A percentile compares a stretch with the other conserved stretches of the same genome.
Conservation (phyloP, 23 tunicate genomes). For the Ciona savignyi region DNA sequence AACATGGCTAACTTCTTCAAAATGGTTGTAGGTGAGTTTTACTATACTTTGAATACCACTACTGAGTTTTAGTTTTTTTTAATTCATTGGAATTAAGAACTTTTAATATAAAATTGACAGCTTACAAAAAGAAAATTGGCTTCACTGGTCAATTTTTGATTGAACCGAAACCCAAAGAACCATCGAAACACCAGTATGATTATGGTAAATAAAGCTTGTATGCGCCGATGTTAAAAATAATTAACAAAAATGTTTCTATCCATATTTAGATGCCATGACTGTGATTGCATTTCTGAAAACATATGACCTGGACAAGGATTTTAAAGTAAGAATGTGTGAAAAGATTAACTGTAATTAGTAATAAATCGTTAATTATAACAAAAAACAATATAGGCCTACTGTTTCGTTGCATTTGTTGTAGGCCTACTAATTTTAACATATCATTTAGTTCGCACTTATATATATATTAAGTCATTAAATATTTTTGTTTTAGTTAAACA, state of each 20-base stretch:
- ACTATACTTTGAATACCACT: neutral
- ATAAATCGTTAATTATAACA: neutral
- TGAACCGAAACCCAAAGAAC: slow-evolving; percentile 97
- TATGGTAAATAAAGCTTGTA: slow-evolving; percentile 43
- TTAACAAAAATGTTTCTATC: no score
- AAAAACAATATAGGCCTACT: neutral
- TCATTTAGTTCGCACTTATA: no score
- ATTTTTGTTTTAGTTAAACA: slow-evolving; percentile 59
- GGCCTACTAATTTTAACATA: no score
- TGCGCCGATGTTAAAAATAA: no score
- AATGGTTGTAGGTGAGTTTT: slow-evolving; percentile 80
- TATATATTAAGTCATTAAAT: no score
- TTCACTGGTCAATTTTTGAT: slow-evolving; percentile 82
- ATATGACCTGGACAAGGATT: slow-evolving; percentile 75
- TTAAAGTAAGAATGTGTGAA: slow-evolving; percentile 48
- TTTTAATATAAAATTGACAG: slow-evolving; percentile 11
- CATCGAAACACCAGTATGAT: slow-evolving; percentile 91
- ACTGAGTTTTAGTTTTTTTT: no score
- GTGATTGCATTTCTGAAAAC: slow-evolving; percentile 93
- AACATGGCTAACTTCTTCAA: slow-evolving; percentile 90
- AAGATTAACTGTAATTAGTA: neutral
- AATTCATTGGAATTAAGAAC: no score
- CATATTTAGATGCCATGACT: slow-evolving; percentile 78
- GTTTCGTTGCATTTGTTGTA: no score
- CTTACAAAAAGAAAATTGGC: slow-evolving; percentile 91